Percentiles rank a stretch among this genome's conserved stretches.
phyloP scores from a whole-genome alignment of 2,113 vertebrate genomes.

The Percopsis transmontana region DNA sequence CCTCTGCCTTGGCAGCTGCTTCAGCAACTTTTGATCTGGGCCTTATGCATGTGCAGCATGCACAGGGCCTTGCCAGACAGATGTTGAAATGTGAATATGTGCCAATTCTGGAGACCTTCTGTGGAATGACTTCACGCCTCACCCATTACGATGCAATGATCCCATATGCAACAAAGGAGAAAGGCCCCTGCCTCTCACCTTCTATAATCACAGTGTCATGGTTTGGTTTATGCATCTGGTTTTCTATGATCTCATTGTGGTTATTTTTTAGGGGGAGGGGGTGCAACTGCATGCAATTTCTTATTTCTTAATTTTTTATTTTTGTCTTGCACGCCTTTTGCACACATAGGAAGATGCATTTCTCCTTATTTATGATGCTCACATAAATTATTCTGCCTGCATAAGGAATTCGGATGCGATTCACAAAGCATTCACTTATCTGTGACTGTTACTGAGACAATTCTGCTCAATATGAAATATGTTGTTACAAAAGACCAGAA shows the following conservation, averaged over 20 bases:
- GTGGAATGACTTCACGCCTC: slow-evolving; percentile 48
- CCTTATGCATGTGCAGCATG: slow-evolving; percentile 47
- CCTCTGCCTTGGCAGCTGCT: slow-evolving; percentile 57
- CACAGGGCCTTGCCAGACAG: slow-evolving; percentile 43
- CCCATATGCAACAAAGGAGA: slow-evolving; percentile 75
- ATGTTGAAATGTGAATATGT: slow-evolving; percentile 70
- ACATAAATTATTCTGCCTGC: slow-evolving; percentile 26
- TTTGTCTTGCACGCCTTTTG: slow-evolving; percentile 67
- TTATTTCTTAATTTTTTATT: slow-evolving; percentile 40
- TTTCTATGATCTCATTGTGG: slow-evolving; percentile 22
- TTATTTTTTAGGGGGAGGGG: slow-evolving; percentile 36
- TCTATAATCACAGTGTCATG: background rate
- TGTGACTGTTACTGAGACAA: slow-evolving; percentile 37
- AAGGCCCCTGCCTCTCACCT: slow-evolving; percentile 47
- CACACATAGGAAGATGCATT: slow-evolving; percentile 50
- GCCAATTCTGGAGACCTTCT: slow-evolving; percentile 61
- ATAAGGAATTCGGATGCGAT: slow-evolving; percentile 45
- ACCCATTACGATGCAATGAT: slow-evolving; percentile 69
- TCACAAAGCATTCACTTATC: slow-evolving; percentile 56
- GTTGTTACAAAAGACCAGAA: slow-evolving; percentile 79
- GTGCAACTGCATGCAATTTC: slow-evolving; percentile 69
- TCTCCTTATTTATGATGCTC: slow-evolving; percentile 45
- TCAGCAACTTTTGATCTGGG: slow-evolving; percentile 30
- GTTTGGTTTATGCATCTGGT: background rate
- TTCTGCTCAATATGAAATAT: slow-evolving; percentile 44